Percentiles rank a stretch among this genome's conserved stretches.
phyloP scores from a whole-genome alignment of 1,140 invertebrate species.

The Drosophila hydei region DNA sequence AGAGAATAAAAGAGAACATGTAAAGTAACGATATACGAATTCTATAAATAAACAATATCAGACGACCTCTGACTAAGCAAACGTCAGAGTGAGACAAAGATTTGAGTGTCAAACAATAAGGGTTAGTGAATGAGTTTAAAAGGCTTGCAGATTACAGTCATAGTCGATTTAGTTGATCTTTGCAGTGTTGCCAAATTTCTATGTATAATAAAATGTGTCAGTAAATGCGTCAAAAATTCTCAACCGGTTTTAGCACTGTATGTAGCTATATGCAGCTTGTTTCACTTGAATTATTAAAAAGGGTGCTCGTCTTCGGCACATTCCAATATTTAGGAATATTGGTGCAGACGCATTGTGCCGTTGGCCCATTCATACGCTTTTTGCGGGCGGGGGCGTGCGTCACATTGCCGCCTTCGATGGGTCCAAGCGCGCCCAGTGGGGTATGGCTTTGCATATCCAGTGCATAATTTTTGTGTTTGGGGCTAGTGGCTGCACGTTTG shows the following conservation, averaged over 20 bases:
- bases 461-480: slow-evolving; percentile 76
- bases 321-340: slow-evolving; percentile 11
- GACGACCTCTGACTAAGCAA: too few species aligned
- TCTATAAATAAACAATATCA: too few species aligned
- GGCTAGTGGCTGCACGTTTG: slow-evolving; percentile 59
- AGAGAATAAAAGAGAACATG: not conserved
- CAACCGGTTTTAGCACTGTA: slow-evolving; percentile 45
- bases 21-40: too few species aligned
- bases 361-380: slow-evolving; percentile 43
- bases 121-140: not conserved
- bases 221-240: slow-evolving; percentile 37
- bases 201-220: not conserved
- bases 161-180: not conserved
- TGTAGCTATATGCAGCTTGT: not conserved
- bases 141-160: too few species aligned
- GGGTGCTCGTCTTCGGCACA: slow-evolving; percentile 73
- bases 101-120: not conserved
- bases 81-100: not conserved
- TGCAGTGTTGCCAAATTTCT: not conserved
- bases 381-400: slow-evolving; percentile 49
- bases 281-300: slow-evolving; percentile 25
- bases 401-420: slow-evolving; percentile 63
- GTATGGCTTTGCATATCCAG: slow-evolving; percentile 84
- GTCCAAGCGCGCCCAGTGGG: slow-evolving; percentile 67
- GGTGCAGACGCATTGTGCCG: slow-evolving; percentile 75